A percentile compares a stretch with the other conserved stretches of the same genome.
These are phyloP conservation scores for Tenrec ecaudatus DNA, from an alignment of 2,113 vertebrate genomes.

Conservation along the genomic window DNA sequence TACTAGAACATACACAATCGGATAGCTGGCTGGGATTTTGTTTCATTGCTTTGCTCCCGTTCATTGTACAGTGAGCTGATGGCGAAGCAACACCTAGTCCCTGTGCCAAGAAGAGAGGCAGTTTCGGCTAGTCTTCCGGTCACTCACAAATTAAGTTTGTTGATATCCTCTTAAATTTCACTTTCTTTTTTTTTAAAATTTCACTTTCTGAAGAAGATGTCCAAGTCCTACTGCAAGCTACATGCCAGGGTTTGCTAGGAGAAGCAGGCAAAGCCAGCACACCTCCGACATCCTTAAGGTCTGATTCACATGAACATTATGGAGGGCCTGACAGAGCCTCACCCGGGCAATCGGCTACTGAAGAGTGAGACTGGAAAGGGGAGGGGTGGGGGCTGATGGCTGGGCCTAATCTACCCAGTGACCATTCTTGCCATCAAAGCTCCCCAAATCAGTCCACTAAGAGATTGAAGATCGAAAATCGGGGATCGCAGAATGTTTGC, in stretches of 20 bases:
- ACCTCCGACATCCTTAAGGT: background rate
- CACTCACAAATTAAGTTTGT: background rate
- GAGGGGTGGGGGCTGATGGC: background rate
- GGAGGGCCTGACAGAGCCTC: background rate
- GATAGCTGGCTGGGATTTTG: background rate
- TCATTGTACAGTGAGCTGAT: background rate
- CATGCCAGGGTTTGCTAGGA: background rate
- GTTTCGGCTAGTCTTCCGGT: background rate
- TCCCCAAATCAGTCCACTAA: background rate
- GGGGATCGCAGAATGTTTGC: constrained; percentile 44
- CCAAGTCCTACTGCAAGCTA: background rate
- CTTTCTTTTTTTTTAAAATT: background rate
- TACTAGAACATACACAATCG: background rate
- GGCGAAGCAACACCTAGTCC: background rate
- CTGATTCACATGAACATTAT: background rate
- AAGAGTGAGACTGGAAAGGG: background rate
- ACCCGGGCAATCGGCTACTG: background rate
- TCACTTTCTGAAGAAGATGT: constrained; percentile 37
- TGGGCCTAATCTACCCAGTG: background rate
- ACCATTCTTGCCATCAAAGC: background rate
- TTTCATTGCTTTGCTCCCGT: background rate
- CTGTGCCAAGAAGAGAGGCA: background rate
- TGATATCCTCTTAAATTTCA: background rate
- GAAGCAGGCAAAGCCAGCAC: background rate
- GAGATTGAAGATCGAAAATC: constrained; percentile 45